Evolutionary conservation across 2,113 vertebrate genomes (phyloP).

Genomic region (Trichechus manatus): DNA sequence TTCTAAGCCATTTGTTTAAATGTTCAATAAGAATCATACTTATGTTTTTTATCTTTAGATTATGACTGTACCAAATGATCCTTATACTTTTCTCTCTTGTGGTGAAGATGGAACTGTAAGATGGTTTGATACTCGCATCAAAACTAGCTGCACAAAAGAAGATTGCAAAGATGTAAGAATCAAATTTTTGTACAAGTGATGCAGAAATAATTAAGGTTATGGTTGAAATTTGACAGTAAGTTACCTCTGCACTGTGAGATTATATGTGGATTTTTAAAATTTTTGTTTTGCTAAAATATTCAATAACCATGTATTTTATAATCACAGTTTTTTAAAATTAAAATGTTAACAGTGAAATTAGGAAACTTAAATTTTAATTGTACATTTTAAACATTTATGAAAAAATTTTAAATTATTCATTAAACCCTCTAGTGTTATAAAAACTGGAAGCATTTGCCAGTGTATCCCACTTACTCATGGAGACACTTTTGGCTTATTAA

Average conservation of each 20-base stretch:
- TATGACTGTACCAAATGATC: slow-evolving; percentile 99
- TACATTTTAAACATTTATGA: neutral
- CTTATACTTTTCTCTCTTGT: slow-evolving; percentile 98
- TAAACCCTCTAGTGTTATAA: neutral
- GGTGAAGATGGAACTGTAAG: slow-evolving; percentile 99
- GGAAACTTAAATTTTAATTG: slow-evolving; percentile 21
- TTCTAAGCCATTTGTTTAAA: slow-evolving; percentile 2
- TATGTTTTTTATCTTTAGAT: slow-evolving; percentile 88
- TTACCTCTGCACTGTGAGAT: slow-evolving; percentile 23
- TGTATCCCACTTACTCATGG: neutral
- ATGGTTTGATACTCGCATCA: slow-evolving; percentile 98
- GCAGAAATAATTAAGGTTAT: slow-evolving; percentile 1
- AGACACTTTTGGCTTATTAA: neutral
- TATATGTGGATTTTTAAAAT: neutral
- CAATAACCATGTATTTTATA: neutral
- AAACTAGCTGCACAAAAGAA: slow-evolving; percentile 98
- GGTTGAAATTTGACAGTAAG: neutral
- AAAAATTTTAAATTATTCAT: neutral
- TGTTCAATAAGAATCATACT: neutral
- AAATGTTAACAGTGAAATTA: slow-evolving; percentile 35
- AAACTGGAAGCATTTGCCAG: slow-evolving; percentile 9
- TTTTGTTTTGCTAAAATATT: slow-evolving; percentile 45
- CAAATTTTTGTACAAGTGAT: slow-evolving; percentile 59
- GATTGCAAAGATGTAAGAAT: slow-evolving; percentile 99
- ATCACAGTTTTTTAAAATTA: slow-evolving; percentile 19